phyloP scores from a whole-genome alignment of 2,888 invertebrate genomes.

The Morpho helenor region DNA sequence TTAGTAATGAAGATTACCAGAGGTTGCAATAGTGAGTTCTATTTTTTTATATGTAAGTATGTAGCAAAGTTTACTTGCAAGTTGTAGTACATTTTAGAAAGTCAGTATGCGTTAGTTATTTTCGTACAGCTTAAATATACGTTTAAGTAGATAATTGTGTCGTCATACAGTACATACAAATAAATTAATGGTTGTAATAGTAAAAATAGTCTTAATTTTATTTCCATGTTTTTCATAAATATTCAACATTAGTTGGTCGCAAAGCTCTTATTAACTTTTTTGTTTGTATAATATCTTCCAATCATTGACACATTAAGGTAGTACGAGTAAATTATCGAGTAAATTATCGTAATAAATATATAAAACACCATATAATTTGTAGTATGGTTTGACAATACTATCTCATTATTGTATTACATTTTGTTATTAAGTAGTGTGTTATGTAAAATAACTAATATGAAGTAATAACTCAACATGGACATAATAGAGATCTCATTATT shows the following conservation, averaged over 20 bases:
- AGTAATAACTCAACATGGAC: constrained; percentile 63
- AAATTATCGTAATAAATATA: constrained; percentile 37
- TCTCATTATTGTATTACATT: constrained; percentile 51
- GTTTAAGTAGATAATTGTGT: constrained; percentile 31
- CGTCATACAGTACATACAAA: constrained; percentile 54
- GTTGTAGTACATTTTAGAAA: constrained; percentile 45
- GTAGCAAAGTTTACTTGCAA: constrained; percentile 45
- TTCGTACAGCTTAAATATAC: constrained; percentile 54
- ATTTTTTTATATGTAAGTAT: constrained; percentile 61
- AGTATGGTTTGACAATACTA: constrained; percentile 60
- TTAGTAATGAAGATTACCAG: constrained; percentile 61
- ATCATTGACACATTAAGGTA: constrained; percentile 10
- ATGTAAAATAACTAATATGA: constrained; percentile 57
- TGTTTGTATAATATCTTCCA: background rate
- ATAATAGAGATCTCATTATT: constrained; percentile 76
- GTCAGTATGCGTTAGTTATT: constrained; percentile 44
- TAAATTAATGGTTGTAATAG: constrained; percentile 54
- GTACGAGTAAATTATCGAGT: constrained; percentile 41
- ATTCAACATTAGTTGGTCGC: constrained; percentile 3
- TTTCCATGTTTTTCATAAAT: background rate
- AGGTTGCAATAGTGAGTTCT: constrained; percentile 73
- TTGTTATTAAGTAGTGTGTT: constrained; percentile 56
- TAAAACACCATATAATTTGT: constrained; percentile 53
- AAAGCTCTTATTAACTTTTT: constrained; percentile 13
- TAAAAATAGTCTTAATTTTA: constrained; percentile 14